Conservation (phyloP, 2,113 vertebrate species). For the Misgurnus anguillicaudatus region DNA sequence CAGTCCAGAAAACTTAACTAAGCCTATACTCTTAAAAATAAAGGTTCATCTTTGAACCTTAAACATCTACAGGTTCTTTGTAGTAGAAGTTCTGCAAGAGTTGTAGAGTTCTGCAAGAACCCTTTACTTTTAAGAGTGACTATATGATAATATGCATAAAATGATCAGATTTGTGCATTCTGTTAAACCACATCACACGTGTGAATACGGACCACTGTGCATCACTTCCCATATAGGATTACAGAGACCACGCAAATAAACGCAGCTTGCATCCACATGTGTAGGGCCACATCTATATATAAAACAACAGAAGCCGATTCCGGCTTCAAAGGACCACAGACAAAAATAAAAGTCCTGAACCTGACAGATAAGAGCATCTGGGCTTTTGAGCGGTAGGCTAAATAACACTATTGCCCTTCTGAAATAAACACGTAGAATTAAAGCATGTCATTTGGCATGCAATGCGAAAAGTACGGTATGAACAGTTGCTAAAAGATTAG, state of each 20-base stretch:
- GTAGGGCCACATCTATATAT: conserved; percentile 26
- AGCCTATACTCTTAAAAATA: too few relatives aligned
- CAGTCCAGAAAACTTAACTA: too few relatives aligned
- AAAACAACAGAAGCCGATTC: not conserved
- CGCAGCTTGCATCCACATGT: conserved; percentile 14
- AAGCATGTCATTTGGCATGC: not conserved
- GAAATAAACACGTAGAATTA: not conserved
- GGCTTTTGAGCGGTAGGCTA: not conserved
- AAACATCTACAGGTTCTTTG: too few relatives aligned
- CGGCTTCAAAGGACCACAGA: not conserved
- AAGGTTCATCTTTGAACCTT: too few relatives aligned
- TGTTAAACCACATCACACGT: conserved; percentile 21
- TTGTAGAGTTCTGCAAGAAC: too few relatives aligned
- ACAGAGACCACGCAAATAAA: conserved; percentile 18
- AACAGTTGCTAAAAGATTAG: conserved; percentile 1
- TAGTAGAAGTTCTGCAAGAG: too few relatives aligned
- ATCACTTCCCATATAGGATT: conserved; percentile 34
- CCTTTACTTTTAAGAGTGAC: not conserved
- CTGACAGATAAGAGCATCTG: not conserved
- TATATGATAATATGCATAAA: not conserved
- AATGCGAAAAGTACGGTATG: not conserved
- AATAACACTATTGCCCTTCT: not conserved
- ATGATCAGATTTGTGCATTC: conserved; percentile 19
- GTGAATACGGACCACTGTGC: conserved; percentile 4
- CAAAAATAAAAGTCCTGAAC: conserved; percentile 3